Evolutionary conservation across 2,888 invertebrate species (phyloP), one percentile per base, ranked within the genome.

Genomic region (Campopleginae sp.): DNA sequence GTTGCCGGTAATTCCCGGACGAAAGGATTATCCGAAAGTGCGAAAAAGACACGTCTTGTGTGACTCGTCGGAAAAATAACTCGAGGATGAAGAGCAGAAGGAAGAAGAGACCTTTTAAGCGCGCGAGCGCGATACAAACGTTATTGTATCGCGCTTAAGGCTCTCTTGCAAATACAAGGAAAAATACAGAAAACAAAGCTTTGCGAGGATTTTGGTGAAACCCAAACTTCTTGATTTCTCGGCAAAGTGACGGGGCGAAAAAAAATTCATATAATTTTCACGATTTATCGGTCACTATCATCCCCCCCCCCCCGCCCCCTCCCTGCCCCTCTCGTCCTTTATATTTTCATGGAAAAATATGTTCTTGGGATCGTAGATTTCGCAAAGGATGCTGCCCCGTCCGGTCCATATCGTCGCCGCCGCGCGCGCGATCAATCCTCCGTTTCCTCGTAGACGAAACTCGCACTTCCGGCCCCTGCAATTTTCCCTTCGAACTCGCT

Each of bases 21-120:
- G 88, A 86, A 88, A 88, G 92, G 92, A 92, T 93, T 93, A 92
- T 88, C 86, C 87, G 82, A 85, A 84, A 87, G 87, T 88, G 85
- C 87, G 84, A 86, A 86, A 86, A 86, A 86, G 86, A 86, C 86
- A 83, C 86, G 86, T 86, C 68, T 75, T 78, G 70, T 63, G 72
- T 54, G 74, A 58, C 58, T 76, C 83, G 74, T 38, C 74, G 78
- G 66, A 78, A 83, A 80, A 77, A 58, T 27, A 58, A 58, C 14
- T 70, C 58, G 17, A 71, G 74, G 79, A 63, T 68, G 61, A 68
- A 46, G 54, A 61, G 33, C 63, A 76, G 72, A 78, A 77, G 68
- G 74, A 82, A 76, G 54, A 77, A 80, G 82, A 84, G 77, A 44
- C 17, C 14, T 44, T 77, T 82, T 72, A 31, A 58, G 68, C 65